Percentiles rank a stretch among this genome's conserved stretches.
Conservation (phyloP, 1,140 invertebrate genomes). For the Brachionus angularis region DNA sequence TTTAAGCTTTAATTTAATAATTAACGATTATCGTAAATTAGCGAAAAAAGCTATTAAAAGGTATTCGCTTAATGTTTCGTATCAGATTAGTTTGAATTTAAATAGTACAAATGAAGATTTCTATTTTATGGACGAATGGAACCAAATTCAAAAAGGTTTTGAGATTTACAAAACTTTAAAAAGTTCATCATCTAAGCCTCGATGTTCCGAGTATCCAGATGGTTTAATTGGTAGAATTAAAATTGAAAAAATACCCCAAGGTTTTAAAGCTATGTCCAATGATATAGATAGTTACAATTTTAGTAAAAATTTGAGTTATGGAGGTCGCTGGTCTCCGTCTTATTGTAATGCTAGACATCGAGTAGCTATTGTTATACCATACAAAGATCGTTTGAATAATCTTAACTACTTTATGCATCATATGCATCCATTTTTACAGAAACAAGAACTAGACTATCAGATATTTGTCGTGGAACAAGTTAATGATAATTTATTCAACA, state of each 20-base stretch:
- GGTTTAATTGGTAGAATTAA: neutral
- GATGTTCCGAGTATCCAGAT: neutral
- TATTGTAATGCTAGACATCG: conserved; percentile 68
- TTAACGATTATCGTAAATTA: conserved; percentile 1
- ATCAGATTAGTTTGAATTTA: too few relatives aligned
- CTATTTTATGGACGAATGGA: conserved; percentile 3
- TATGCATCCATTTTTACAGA: conserved; percentile 52
- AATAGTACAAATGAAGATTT: too few relatives aligned
- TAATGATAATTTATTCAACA: conserved; percentile 73
- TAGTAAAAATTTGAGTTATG: neutral
- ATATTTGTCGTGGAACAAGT: conserved; percentile 56
- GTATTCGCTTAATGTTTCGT: neutral
- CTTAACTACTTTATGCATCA: conserved; percentile 51
- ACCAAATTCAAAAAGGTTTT: neutral
- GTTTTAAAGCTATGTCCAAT: neutral
- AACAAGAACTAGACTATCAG: conserved; percentile 52
- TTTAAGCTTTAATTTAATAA: neutral
- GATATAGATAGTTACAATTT: neutral
- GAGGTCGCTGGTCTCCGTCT: conserved; percentile 71
- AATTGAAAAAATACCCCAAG: neutral
- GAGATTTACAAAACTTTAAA: neutral
- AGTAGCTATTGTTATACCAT: conserved; percentile 59
- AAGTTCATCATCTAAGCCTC: neutral
- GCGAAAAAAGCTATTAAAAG: neutral
- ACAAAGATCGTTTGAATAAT: conserved; percentile 57